These are phyloP conservation scores for Salminus brasiliensis DNA, from an alignment of 2,113 vertebrate genomes.

Conservation along the genomic window DNA sequence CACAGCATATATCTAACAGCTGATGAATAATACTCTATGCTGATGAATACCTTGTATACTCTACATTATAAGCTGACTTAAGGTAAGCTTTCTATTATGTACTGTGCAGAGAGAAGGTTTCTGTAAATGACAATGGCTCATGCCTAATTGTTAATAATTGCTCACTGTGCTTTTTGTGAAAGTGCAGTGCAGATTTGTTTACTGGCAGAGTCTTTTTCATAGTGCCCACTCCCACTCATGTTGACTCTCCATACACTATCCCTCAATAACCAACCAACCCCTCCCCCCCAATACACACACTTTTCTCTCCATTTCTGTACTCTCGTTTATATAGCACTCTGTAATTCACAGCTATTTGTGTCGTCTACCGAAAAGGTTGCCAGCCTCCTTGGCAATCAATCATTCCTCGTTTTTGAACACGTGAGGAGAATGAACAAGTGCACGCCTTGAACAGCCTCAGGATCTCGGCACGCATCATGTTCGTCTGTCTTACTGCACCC, in stretches of 20 bases:
- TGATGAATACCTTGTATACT: no score
- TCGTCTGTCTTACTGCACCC: constrained; percentile 16
- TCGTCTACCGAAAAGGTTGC: constrained; percentile 32
- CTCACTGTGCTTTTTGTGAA: background rate
- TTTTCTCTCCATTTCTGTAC: constrained; percentile 13
- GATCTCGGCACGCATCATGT: constrained; percentile 10
- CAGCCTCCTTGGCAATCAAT: constrained; percentile 35
- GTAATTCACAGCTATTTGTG: constrained; percentile 43
- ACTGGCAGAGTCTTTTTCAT: background rate
- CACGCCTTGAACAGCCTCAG: background rate
- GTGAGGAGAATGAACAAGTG: constrained; percentile 30
- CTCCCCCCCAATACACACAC: background rate
- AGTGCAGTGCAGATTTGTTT: background rate
- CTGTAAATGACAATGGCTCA: no score
- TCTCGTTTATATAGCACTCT: constrained; percentile 39
- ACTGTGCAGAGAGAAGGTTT: no score
- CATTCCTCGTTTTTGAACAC: constrained; percentile 29
- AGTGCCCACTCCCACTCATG: background rate
- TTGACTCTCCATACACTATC: no score
- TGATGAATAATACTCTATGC: no score
- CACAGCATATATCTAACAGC: no score
- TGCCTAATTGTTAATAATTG: background rate
- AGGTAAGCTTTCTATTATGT: no score
- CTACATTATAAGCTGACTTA: no score
- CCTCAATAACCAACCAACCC: no score